Base-by-base conservation (phyloP, 1,140 invertebrate species). In the Chionoecetes opilio region DNA sequence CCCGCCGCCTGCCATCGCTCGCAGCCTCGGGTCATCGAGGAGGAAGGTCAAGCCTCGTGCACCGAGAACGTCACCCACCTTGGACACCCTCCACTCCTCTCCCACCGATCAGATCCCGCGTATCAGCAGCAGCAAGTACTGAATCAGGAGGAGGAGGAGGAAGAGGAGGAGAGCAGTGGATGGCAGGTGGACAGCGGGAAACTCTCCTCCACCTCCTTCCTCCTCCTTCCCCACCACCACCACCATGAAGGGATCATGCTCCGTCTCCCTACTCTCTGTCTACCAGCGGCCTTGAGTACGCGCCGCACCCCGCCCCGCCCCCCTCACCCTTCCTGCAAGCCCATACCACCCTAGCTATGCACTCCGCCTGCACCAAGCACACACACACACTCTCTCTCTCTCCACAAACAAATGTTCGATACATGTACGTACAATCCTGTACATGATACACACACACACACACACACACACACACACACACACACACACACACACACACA, bases 21-120 rank as follows among this genome's bases (percentile, higher is more conserved):
- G 31, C 91, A 35, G 91, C 91, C 91, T 35, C 29, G 6, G 91
- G 91, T 63, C 82, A 92, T 32, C 35, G 91, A 37, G 63, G 32
- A 75, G 91, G 91, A 35, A 91, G 89, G 89, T 91, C 41, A 91
- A 82, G 89, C 86, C 32, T 38, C 41, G 21, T 63, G 53, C 53
- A 82, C 5, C 32, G 91, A 92, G 91, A 92, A 82, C 35, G 82
- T 92, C 82, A 92, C 91, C 91, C 91, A 82, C 85, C 85, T 35
- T 32, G 37, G 37, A 38, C 85, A 87, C 85, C 85, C 85, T 75
- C 31, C 32, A 29, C 85, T 29, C 85, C 9, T 17, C 32, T 2
- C 34, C 85, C 34, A 14, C 11, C 17, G 85, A 87, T 38, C 32
- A 38, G 85, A 17, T 37, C 17, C 34, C 85, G 37, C 85, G 85